phyloP scores from a whole-genome alignment of 2,113 vertebrate genomes.

The Trinectes maculatus region DNA sequence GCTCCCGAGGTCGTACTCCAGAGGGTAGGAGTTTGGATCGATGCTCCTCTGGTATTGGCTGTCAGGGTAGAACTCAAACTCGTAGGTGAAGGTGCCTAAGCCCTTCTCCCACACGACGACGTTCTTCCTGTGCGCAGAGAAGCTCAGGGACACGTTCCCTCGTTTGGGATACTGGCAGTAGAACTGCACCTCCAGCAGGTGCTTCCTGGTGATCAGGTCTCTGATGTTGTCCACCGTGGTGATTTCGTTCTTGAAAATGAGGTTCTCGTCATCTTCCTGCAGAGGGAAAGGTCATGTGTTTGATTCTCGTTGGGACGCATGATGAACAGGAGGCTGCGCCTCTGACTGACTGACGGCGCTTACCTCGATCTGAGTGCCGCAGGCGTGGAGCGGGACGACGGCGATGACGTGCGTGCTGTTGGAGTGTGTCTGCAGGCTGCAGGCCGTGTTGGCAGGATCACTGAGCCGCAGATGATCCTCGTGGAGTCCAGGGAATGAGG shows the following conservation, averaged over 20 bases:
- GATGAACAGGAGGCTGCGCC: background rate
- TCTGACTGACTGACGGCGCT: background rate
- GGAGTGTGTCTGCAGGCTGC: slow-evolving; percentile 62
- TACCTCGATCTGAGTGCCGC: slow-evolving; percentile 78
- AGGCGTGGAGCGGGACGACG: slow-evolving; percentile 69
- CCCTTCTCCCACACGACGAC: slow-evolving; percentile 71
- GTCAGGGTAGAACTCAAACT: slow-evolving; percentile 76
- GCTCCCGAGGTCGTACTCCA: slow-evolving; percentile 56
- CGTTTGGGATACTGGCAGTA: slow-evolving; percentile 77
- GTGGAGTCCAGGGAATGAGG: slow-evolving; percentile 41
- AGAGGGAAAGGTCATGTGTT: background rate
- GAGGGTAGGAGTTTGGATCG: slow-evolving; percentile 60
- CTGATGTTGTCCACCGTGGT: slow-evolving; percentile 21
- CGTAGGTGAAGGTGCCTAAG: slow-evolving; percentile 77
- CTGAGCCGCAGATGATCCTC: slow-evolving; percentile 66
- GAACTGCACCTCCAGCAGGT: slow-evolving; percentile 71
- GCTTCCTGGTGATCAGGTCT: slow-evolving; percentile 70
- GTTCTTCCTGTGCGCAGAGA: slow-evolving; percentile 51
- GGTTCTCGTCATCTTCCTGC: slow-evolving; percentile 70
- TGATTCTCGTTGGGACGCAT: no score
- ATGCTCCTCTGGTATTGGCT: slow-evolving; percentile 24
- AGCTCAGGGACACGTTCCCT: slow-evolving; percentile 61
- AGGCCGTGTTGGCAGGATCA: slow-evolving; percentile 62
- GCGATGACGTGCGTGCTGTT: slow-evolving; percentile 72
- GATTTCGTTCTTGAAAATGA: slow-evolving; percentile 79